These are phyloP conservation scores for Cossypha dichroa DNA, from an alignment of 2,797 vertebrate genomes.

Conservation along the genomic window DNA sequence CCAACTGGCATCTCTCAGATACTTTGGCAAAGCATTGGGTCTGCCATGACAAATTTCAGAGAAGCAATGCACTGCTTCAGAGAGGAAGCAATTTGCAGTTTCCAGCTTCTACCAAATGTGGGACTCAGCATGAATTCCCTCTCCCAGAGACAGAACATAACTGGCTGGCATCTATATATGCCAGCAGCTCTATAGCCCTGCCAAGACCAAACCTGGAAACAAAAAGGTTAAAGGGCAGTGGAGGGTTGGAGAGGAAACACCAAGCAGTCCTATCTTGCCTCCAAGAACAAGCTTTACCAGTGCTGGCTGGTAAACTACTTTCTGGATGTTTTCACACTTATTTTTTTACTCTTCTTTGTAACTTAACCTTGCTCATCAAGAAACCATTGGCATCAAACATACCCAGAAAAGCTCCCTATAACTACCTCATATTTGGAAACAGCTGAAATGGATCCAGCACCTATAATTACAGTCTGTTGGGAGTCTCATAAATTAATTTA, in stretches of 20 bases:
- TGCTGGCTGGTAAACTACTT: not conserved
- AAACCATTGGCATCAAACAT: not conserved
- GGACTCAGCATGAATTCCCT: not conserved
- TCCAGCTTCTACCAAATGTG: not conserved
- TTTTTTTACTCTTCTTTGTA: not conserved
- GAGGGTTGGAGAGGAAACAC: not conserved
- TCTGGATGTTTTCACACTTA: not conserved
- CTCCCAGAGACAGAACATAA: not conserved
- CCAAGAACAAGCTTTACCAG: not conserved
- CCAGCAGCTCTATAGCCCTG: not conserved
- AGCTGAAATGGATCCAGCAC: not conserved
- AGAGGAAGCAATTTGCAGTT: not conserved
- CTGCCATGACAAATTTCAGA: not conserved
- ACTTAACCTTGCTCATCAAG: not conserved
- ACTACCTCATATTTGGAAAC: not conserved
- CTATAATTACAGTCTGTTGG: not conserved
- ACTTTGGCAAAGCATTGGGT: not conserved
- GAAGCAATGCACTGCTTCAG: not conserved
- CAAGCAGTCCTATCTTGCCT: not conserved
- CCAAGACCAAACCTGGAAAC: conserved; percentile 1
- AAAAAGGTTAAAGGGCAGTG: not conserved
- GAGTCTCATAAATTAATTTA: not conserved
- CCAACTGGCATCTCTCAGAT: conserved; percentile 15
- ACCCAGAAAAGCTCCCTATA: not conserved
- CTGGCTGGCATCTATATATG: not conserved